phyloP scores from a whole-genome alignment of 2,888 invertebrate genomes.

The Thera obeliscata region DNA sequence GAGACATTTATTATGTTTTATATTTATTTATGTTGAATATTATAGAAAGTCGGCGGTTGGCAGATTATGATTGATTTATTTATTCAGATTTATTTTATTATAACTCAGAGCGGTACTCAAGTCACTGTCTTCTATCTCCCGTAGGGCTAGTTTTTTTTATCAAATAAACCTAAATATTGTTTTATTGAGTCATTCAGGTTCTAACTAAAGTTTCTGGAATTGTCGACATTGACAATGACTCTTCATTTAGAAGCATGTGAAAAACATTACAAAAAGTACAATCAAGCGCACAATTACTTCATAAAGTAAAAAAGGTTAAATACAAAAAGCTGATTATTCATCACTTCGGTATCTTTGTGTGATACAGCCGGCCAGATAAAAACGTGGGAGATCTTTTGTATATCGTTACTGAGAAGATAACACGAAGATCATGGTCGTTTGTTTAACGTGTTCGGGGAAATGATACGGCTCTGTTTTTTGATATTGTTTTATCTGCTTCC shows the following conservation, averaged over 20 bases:
- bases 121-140: too few species aligned
- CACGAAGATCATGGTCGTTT: conserved; percentile 56
- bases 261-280: conserved; percentile 11
- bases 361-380: conserved; percentile 55
- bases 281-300: conserved; percentile 6
- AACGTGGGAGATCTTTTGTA: conserved; percentile 58
- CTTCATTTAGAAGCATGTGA: conserved; percentile 16
- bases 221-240: conserved; percentile 21
- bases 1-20: neutral
- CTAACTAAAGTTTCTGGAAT: neutral
- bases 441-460: conserved; percentile 38
- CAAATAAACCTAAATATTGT: too few species aligned
- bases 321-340: conserved; percentile 39
- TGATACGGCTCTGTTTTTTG: conserved; percentile 19
- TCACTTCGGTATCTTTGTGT: conserved; percentile 48
- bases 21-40: neutral
- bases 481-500: conserved; percentile 5
- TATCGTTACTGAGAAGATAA: conserved; percentile 49
- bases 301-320: conserved; percentile 18
- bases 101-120: too few species aligned
- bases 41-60: too few species aligned
- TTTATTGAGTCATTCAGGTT: too few species aligned
- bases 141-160: too few species aligned
- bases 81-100: too few species aligned
- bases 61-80: too few species aligned